phyloP scores from a whole-genome alignment of 2,888 invertebrate genomes.

The Chymomyza fuscimana region DNA sequence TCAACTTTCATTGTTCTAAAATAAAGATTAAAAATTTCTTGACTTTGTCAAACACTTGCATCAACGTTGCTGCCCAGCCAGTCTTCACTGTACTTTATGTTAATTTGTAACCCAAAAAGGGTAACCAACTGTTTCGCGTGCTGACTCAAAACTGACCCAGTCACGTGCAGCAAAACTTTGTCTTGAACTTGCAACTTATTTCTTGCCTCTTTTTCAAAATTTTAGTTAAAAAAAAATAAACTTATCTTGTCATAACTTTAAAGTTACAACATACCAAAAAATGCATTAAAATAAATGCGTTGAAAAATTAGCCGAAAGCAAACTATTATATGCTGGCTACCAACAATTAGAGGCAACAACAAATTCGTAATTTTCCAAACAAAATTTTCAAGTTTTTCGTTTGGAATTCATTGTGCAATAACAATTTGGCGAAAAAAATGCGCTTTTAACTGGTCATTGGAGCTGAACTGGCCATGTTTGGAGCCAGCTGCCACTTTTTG shows the following conservation, averaged over 20 bases:
- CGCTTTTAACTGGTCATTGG: slow-evolving; percentile 59
- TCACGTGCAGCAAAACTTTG: slow-evolving; percentile 29
- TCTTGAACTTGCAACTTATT: slow-evolving; percentile 23
- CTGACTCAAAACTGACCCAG: slow-evolving; percentile 22
- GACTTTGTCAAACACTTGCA: too few species aligned
- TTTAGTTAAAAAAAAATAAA: slow-evolving; percentile 3
- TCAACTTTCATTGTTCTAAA: too few species aligned
- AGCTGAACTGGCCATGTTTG: neutral
- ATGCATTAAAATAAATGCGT: slow-evolving; percentile 39
- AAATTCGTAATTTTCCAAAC: slow-evolving; percentile 44
- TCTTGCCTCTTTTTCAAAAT: neutral
- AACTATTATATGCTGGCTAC: slow-evolving; percentile 62
- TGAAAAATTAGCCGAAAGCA: slow-evolving; percentile 64
- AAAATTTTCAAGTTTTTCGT: slow-evolving; percentile 39
- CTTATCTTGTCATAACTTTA: neutral
- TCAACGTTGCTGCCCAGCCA: neutral
- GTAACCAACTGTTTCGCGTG: slow-evolving; percentile 43
- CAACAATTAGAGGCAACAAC: slow-evolving; percentile 62
- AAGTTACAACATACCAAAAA: neutral
- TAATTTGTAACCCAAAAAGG: slow-evolving; percentile 29
- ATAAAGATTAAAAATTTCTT: too few species aligned
- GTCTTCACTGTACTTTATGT: neutral
- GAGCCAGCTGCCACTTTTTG: slow-evolving; percentile 20
- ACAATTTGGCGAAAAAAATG: slow-evolving; percentile 76
- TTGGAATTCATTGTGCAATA: slow-evolving; percentile 69